Base-by-base conservation (phyloP, 1,140 invertebrate species). In the Bombus fervidus region DNA sequence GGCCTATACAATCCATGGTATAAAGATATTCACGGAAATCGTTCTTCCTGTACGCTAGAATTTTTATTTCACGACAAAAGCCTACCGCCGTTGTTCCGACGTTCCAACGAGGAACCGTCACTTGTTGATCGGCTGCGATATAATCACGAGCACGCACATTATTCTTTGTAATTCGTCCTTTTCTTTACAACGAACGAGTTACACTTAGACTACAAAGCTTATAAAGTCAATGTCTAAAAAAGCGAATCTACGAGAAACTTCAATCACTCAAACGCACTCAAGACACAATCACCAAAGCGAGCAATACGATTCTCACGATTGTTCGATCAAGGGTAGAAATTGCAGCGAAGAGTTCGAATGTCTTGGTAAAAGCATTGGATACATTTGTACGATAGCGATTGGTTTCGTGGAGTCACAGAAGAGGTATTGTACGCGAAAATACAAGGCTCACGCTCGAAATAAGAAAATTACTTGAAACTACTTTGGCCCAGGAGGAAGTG, bases 401-500 rank as follows among this genome's bases (percentile, higher is more conserved):
- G 3, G 15, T 5, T 47, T 43, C 2, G 39, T 4, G 39, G 71
- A 43, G 18, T 53, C 18, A 53, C 18, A n/a, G 18, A 69, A 10
- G 10, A 3, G 18, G 18, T 22, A 4, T 37, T 3, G 4, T 28
- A 15, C 69, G 25, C 41, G 71, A 43, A 43, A 47, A n/a, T 31
- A 31, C 41, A 37, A 43, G 10, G 62, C 22, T 18, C 68, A 62
- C 37, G 25, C 22, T 62, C 66, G 72, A 59, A 72, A 80, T 22
- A 53, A 72, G 77, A 81, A 81, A 79, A 87, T 77, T 71, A 34
- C 3, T 39, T 15, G 66, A 31, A 72, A 78, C 41, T 68, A 80
- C 68, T 34, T 18, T 74, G 31, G 57, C 53, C 31, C 66, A 53
- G 6, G 37, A 80, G 80, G 90, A 90, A 86, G 86, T 78, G 91